Base-by-base conservation (phyloP, 2,797 vertebrate genomes). In the Moxostoma hubbsi region DNA sequence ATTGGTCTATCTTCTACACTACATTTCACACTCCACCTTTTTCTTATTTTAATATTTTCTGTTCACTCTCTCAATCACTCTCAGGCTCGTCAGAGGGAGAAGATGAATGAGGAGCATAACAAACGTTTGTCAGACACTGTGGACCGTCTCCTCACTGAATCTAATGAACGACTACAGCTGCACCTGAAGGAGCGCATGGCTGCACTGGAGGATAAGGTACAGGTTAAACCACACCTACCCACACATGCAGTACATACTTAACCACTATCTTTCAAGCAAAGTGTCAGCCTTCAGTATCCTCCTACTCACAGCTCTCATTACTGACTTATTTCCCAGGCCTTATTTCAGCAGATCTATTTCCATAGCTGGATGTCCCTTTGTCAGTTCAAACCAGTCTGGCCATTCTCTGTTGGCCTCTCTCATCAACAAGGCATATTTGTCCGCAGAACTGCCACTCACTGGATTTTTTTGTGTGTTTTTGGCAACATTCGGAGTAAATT, bases 91-190 rank as follows among this genome's bases (percentile, higher is more conserved):
- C 97, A 98, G 89, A 86, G 97, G 75, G 97, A 98, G 91, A 98
- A 98, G 93, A 98, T 98, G 97, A 98, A 98, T 0, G 97, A 98
- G 87, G 97, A 98, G 85, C 97, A 98, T 89, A 98, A 98, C 92
- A 97, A 96, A 89, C 89, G 96, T 45, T 91, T 98, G 81, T 98
- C 97, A 0, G 96, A 98, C 93, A 98, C 97, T 0, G 97, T 98
- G 88, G 97, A 98, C 83, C 95, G 96, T 55, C 92, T 98, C 87
- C 95, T 98, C 61, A 97, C 96, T 0, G 97, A 98, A 90, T 96
- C 95, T 78, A 98, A 98, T 0, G 97, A 98, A 82, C 90, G 97
- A 9, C 94, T 98, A 84, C 97, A 98, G 90, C 96, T 98, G 77
- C 97, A 98, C 88, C 90, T 98, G 84, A 98, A 97, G 86, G 97